Evolutionary conservation across 2,113 vertebrate genomes (phyloP), one percentile per base, ranked within the genome.

Genomic region (Oreochromis aureus): DNA sequence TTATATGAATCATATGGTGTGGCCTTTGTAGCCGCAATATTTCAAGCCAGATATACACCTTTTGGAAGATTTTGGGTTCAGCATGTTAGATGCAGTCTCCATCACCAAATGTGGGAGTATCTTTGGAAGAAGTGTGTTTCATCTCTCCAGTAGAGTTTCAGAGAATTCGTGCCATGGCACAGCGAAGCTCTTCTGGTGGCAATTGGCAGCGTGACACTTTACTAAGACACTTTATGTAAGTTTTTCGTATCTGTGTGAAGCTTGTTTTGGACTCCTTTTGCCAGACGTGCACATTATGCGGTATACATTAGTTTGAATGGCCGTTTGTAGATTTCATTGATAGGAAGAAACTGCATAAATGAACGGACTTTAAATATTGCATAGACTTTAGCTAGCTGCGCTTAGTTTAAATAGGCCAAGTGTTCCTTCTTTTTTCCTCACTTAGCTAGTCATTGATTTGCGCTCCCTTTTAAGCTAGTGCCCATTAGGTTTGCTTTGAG

Each of bases 361-460:
- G 56, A 89, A 83, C 53, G 66, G 46, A 54, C 48, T 88, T 46
- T 79, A 89, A 92, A 88, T 86, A 78, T 73, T 86, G 56, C 80
- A 80, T 79, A 7, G 7, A 80, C 79, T 91, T 89, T 85, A 82
- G 88, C 48, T 19, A 71, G 82, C 9, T 46, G 71, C 22, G 39
- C 71, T 92, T 54, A 66, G 55, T 84, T 89, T 90, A 92, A 93
- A 91, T 81, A 81, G 59, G 32, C 71, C 76, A 66, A 84, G 81
- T 81, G 81, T 87, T 93, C 79, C 82, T 41, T 83, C 24, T 89
- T 85, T 92, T 89, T 85, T 84, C 89, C 81, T 89, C 92, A 94
- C 89, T 94, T 93, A 93, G 91, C 87, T 78, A 54, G 61, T 85
- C 90, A 95, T 94, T 90, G 92, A 95, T 96, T 93, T 55, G 88